Base-by-base conservation (phyloP, 2,888 invertebrate species). In the Thereva unica region DNA sequence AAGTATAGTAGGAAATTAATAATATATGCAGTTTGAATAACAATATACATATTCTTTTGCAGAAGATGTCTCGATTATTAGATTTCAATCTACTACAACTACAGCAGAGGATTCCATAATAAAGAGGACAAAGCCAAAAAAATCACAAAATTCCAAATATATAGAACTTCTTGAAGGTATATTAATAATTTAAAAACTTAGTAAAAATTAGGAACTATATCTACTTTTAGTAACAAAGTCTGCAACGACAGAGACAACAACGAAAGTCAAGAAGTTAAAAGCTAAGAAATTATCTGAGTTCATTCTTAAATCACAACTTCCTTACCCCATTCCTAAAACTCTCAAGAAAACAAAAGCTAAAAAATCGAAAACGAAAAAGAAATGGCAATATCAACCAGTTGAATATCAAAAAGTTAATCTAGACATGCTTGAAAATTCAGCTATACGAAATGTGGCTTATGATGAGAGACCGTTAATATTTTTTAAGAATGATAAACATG, bases 111-210 rank as follows among this genome's bases (percentile, higher is more conserved):
- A 40, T 41, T n/a, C 45, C 23, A 5, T 8, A 6, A 41, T 42
- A 4, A 75, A 80, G 5, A 73, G 78, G 7, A 78, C 81, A 64
- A 84, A 84, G 74, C 85, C 83, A 72, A 78, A 79, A 66, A 80
- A 80, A 70, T 80, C 82, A 70, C 84, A 83, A 75, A 79, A 78
- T 61, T 84, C 85, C 72, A 86, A 86, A 75, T 89, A 86, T 80
- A 85, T 87, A 7, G 90, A 90, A 76, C 78, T 90, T 6, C 78
- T 90, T 69, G 86, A 89, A 84, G 88, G 90, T 90, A 79, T 72
- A 77, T 64, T 9, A 38, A 47, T 6, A 12, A 6, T n/a, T 35
- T 34, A 23, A 50, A 38, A 55, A 9, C 40, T 23, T 41, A 5
- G 8, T 9, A 41, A 5, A 34, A 59, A 42, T 41, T 34, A 9